Evolutionary conservation across 2,113 vertebrate genomes (phyloP).

Genomic region (Pygoscelis adeliae): DNA sequence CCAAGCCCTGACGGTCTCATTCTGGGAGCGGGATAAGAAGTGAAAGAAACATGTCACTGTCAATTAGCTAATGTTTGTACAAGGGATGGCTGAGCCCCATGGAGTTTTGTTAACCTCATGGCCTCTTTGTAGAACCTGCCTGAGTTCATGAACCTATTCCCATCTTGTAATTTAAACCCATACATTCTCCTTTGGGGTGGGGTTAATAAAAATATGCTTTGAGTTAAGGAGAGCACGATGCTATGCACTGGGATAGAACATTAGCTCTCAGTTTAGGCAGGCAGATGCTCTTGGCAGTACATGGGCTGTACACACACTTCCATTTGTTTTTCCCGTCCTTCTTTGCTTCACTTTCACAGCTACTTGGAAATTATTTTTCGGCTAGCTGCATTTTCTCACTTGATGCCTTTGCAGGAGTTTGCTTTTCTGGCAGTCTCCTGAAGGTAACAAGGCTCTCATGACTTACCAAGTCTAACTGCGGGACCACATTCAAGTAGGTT

Average conservation of each 20-base stretch:
- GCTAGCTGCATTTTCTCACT: neutral
- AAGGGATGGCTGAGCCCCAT: neutral
- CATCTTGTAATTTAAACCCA: neutral
- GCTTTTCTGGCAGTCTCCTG: neutral
- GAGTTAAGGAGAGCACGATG: neutral
- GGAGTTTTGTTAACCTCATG: constrained; percentile 48
- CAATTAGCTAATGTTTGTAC: constrained; percentile 53
- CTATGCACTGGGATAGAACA: neutral
- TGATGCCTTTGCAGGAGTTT: neutral
- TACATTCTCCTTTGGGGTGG: neutral
- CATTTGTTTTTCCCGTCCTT: neutral
- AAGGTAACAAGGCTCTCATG: neutral
- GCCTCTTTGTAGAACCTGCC: constrained; percentile 28
- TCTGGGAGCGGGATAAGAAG: neutral
- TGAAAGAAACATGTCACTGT: constrained; percentile 27
- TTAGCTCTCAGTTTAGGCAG: neutral
- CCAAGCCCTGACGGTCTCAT: neutral
- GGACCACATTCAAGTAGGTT: neutral
- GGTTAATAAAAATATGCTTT: neutral
- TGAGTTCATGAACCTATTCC: constrained; percentile 39
- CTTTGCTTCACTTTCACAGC: neutral
- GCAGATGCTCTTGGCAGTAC: neutral
- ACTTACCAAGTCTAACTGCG: neutral
- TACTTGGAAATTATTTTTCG: neutral
- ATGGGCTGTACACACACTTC: neutral